A percentile compares a stretch with the other conserved stretches of the same genome.
Conservation (phyloP, 2,797 vertebrate genomes). For the Pelobates cultripes region DNA sequence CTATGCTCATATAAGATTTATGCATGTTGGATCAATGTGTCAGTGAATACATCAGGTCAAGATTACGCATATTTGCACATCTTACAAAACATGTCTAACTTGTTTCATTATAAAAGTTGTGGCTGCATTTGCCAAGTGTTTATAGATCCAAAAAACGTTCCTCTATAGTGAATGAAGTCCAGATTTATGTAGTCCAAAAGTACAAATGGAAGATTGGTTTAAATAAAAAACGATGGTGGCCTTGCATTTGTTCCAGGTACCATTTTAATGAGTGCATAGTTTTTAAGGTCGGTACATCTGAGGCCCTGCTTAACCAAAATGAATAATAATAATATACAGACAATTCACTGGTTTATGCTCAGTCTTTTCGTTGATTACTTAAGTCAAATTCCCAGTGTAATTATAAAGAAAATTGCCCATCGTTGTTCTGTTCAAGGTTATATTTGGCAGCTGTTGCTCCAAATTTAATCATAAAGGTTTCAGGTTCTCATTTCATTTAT, state of each 20-base stretch:
- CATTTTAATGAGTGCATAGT: constrained; percentile 38
- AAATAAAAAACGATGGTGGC: constrained; percentile 51
- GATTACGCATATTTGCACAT: constrained; percentile 45
- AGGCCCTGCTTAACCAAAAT: constrained; percentile 9
- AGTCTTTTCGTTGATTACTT: constrained; percentile 47
- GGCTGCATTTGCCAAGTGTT: constrained; percentile 36
- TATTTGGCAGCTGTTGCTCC: constrained; percentile 45
- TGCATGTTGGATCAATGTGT: constrained; percentile 33
- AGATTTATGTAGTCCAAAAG: constrained; percentile 34
- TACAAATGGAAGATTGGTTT: constrained; percentile 49
- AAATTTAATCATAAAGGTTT: constrained; percentile 45
- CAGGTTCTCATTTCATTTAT: constrained; percentile 25
- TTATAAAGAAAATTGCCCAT: constrained; percentile 53
- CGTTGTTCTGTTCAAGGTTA: constrained; percentile 47
- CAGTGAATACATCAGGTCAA: constrained; percentile 22
- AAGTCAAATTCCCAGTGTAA: constrained; percentile 51
- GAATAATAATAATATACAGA: constrained; percentile 37
- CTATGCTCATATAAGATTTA: constrained; percentile 23
- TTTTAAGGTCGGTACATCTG: constrained; percentile 37
- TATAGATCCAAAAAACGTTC: constrained; percentile 40
- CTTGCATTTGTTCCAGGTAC: constrained; percentile 41
- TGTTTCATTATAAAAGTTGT: constrained; percentile 48
- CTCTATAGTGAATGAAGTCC: constrained; percentile 28
- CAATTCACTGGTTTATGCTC: constrained; percentile 36
- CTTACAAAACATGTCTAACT: constrained; percentile 47